Percentiles rank a stretch among this genome's conserved stretches.
Conservation (phyloP, 2,888 invertebrate species). For the Eustalomyia histrio region DNA sequence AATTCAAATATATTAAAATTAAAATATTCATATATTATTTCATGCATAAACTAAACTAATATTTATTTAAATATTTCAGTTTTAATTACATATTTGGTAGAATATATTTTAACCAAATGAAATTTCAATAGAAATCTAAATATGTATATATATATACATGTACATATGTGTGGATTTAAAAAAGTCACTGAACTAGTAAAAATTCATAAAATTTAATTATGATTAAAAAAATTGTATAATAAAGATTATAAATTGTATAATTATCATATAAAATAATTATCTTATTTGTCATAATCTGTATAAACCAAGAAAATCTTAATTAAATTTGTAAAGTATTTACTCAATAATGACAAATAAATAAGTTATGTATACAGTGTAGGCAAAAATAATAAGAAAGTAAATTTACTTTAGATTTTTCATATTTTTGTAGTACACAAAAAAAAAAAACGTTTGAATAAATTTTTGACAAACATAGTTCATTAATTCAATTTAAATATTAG, state of each 20-base stretch:
- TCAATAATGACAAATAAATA: slow-evolving; percentile 1
- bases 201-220: neutral
- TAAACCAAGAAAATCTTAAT: slow-evolving; percentile 4
- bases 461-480: no score
- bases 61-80: neutral
- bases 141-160: no score
- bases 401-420: no score
- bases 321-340: neutral
- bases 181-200: neutral
- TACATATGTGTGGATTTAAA: no score
- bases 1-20: neutral
- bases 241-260: neutral
- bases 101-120: no score
- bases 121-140: no score
- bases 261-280: neutral
- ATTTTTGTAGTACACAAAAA: no score
- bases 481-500: no score
- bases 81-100: neutral
- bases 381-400: no score
- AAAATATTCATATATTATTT: neutral
- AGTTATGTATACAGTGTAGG: neutral
- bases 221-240: neutral
- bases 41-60: neutral
- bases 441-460: no score
- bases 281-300: neutral